These are phyloP conservation scores for Amphimedon queenslandica DNA, from an alignment of 37 sponge, comb jelly and placozoan genomes.

Conservation along the genomic window DNA sequence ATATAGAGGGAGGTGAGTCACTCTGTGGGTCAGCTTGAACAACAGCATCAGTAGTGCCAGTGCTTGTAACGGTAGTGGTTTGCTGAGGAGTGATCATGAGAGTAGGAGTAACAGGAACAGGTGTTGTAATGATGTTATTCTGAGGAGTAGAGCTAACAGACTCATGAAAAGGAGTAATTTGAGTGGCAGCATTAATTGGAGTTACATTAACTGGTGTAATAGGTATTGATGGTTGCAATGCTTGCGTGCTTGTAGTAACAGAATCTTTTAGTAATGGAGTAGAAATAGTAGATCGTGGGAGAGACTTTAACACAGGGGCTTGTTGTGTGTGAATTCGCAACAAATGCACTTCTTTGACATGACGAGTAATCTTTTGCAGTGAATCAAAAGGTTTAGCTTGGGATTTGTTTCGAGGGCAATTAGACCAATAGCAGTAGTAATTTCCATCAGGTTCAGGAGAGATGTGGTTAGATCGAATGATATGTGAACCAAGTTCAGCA, in stretches of 20 bases:
- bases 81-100: not conserved
- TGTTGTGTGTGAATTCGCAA: conserved; percentile 9
- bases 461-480: conserved; percentile 11
- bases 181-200: not conserved
- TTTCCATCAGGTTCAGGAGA: conserved; percentile 13
- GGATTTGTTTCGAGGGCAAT: conserved; percentile 42
- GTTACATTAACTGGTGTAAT: not conserved
- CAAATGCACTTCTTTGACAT: conserved; percentile 58
- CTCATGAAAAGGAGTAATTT: too few species aligned
- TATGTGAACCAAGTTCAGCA: conserved; percentile 38
- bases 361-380: conserved; percentile 41
- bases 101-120: not conserved
- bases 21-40: not conserved
- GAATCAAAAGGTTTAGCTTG: conserved; percentile 42
- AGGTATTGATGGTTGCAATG: not conserved
- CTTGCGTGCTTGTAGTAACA: too few species aligned
- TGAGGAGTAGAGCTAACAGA: too few species aligned
- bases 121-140: conserved; percentile 1
- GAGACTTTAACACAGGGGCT: not conserved
- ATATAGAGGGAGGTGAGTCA: conserved; percentile 10
- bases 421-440: conserved; percentile 50
- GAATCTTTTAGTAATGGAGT: not conserved
- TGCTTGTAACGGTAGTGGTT: not conserved
- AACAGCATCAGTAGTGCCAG: not conserved
- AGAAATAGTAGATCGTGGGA: too few species aligned